Base-by-base conservation (phyloP, 2,888 invertebrate species). In the Sesia bembeciformis region DNA sequence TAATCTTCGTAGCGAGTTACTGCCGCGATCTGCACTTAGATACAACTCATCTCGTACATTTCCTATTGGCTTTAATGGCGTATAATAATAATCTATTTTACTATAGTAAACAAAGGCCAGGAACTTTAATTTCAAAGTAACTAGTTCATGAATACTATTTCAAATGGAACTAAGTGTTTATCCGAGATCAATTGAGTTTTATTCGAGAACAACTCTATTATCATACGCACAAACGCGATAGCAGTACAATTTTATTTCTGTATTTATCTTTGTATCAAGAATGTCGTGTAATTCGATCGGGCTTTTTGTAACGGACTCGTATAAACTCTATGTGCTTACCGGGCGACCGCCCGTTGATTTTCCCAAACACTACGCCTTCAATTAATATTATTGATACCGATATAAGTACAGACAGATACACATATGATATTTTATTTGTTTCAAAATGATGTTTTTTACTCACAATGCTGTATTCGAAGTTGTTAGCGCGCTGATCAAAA, bases 11-110 rank as follows among this genome's bases (percentile, higher is more conserved):
- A 57, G 62, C 64, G 62, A 62, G 62, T 60, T 60, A 63, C 56
- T 53, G 54, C 63, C 60, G 61, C 60, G 67, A 70, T 72, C 65
- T 58, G 54, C 52, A 52, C 58, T 40, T 54, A 64, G 67, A 69
- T 67, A 67, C 66, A 66, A 63, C 68, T 68, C 69, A 71, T 67
- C 66, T 63, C 60, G 65, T 64, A 64, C 63, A 56, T 64, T 65
- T 61, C 54, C 65, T 62, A 67, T 65, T 65, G 65, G 60, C 62
- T 63, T 63, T 59, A 67, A 64, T 64, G 57, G 57, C 53, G 54
- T 54, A 50, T 59, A 57, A 59, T 23, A 23, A 23, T 60, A 58
- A 58, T 42, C 58, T 61, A 58, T 58, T 58, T 58, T 54, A 54
- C 54, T 58, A 57, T 52, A 57, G 57, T 56, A 62, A 58, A 58